phyloP scores from a whole-genome alignment of 1,140 invertebrate genomes.

The Brachionus calyciflorus region DNA sequence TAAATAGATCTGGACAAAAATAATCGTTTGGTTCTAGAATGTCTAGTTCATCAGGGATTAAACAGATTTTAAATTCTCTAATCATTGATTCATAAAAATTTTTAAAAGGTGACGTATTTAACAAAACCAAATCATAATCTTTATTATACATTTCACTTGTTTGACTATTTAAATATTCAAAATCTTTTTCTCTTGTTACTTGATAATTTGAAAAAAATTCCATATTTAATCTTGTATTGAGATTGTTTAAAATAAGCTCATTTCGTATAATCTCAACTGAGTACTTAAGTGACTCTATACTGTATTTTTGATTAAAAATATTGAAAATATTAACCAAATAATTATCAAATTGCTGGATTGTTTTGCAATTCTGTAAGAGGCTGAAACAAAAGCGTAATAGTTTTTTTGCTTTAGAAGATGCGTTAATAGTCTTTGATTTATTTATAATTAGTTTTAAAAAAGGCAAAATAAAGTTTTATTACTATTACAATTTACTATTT shows the following conservation, averaged over 20 bases:
- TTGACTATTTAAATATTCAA: background rate
- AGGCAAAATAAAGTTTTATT: no score
- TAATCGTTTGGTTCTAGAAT: background rate
- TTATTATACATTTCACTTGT: background rate
- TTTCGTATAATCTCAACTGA: background rate
- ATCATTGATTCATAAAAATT: background rate
- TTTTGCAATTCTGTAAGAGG: background rate
- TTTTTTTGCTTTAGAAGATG: background rate
- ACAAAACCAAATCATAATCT: background rate
- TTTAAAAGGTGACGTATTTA: background rate
- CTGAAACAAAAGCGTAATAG: background rate
- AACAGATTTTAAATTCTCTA: background rate
- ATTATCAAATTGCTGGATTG: background rate
- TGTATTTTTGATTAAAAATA: background rate
- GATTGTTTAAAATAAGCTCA: background rate
- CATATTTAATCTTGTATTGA: background rate
- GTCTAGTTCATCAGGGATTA: background rate
- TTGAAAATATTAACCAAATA: background rate
- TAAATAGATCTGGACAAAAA: background rate
- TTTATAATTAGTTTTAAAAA: background rate
- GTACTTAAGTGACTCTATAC: background rate
- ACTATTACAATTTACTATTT: no score
- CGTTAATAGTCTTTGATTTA: background rate
- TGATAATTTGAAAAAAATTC: background rate
- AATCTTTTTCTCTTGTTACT: background rate